Evolutionary conservation across 1,140 invertebrate genomes (phyloP).

Genomic region (Eubasilissa regina): DNA sequence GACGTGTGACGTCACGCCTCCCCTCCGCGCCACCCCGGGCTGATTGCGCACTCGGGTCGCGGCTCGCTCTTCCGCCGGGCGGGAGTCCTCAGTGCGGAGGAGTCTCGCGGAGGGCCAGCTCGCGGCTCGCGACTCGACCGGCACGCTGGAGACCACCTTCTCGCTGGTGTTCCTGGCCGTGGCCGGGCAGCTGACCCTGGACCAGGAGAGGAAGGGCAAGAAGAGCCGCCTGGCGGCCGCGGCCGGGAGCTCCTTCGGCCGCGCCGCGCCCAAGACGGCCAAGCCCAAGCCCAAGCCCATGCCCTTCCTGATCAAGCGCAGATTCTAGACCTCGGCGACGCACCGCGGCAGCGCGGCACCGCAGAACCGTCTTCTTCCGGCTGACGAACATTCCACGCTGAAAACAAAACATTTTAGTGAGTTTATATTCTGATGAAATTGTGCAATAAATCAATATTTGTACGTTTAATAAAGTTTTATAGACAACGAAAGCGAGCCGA

Average conservation of each 20-base stretch:
- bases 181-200: constrained; percentile 50
- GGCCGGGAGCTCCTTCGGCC: not conserved
- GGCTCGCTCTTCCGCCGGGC: too few relatives aligned
- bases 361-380: too few relatives aligned
- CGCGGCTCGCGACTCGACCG: not conserved
- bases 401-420: too few relatives aligned
- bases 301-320: constrained; percentile 31
- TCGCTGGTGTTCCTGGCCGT: constrained; percentile 49
- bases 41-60: too few relatives aligned
- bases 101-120: too few relatives aligned
- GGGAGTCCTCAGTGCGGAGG: too few relatives aligned
- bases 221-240: constrained; percentile 37
- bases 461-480: too few relatives aligned
- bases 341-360: too few relatives aligned
- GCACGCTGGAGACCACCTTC: constrained; percentile 49
- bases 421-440: too few relatives aligned
- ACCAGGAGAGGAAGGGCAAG: constrained; percentile 55
- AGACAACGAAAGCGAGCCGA: too few relatives aligned
- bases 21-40: not conserved
- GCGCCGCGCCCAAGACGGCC: not conserved
- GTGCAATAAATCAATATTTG: too few relatives aligned
- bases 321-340: not conserved
- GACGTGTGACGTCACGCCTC: not conserved
- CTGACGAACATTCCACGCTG: too few relatives aligned
- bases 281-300: constrained; percentile 32